Evolutionary conservation across 2,797 vertebrate genomes (phyloP).

Genomic region (Tachyglossus aculeatus): DNA sequence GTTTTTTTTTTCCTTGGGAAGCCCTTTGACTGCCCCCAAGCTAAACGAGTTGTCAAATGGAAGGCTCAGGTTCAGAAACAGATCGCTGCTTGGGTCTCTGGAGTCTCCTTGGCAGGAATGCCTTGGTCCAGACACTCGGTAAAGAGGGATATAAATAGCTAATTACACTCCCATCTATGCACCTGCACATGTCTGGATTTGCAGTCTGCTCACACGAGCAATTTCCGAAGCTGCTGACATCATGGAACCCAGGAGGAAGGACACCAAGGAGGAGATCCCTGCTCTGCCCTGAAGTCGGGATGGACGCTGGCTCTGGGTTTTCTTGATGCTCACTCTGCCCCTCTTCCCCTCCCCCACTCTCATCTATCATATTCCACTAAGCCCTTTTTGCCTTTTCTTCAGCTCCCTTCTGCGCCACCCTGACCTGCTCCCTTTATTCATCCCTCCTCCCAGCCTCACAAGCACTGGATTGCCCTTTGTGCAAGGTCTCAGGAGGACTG

Average conservation of each 20-base stretch:
- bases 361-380: no score
- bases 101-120: neutral
- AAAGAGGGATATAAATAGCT: conserved; percentile 9
- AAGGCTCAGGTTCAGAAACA: neutral
- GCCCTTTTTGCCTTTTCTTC: no score
- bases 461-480: no score
- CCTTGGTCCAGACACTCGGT: no score
- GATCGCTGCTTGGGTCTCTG: neutral
- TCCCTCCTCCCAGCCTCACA: no score
- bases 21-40: neutral
- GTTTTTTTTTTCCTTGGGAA: neutral
- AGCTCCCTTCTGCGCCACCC: no score
- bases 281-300: neutral
- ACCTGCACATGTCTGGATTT: neutral
- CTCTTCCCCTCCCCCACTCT: no score
- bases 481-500: no score
- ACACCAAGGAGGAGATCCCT: neutral
- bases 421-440: no score
- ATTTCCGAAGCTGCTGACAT: neutral
- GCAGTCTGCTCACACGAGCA: neutral
- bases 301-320: no score
- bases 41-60: neutral
- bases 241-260: neutral
- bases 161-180: neutral
- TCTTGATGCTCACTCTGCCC: no score